A percentile compares a stretch with the other conserved stretches of the same genome.
Evolutionary conservation across 2,797 vertebrate species (phyloP).

Genomic region (Sciaenops ocellatus): DNA sequence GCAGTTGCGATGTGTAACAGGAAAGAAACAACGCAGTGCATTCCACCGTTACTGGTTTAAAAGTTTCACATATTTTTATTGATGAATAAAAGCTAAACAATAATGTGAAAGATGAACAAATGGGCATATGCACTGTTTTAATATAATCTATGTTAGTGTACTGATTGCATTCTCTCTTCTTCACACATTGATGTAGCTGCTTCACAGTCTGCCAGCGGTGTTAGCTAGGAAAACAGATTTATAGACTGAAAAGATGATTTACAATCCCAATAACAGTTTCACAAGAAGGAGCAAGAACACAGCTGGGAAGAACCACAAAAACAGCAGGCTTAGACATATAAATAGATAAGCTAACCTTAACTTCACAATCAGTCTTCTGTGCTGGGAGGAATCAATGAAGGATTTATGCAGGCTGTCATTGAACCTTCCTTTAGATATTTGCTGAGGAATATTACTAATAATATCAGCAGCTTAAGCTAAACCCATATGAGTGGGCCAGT

Average conservation of each 20-base stretch:
- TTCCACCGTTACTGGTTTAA: slow-evolving; percentile 13
- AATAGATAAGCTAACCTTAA: background rate
- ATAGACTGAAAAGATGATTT: background rate
- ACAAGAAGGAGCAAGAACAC: too few relatives aligned
- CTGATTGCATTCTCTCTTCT: background rate
- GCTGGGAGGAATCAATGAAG: background rate
- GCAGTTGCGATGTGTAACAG: slow-evolving; percentile 21
- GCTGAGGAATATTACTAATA: background rate
- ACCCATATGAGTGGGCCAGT: too few relatives aligned
- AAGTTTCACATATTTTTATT: background rate
- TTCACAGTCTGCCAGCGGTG: background rate
- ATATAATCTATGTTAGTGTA: too few relatives aligned
- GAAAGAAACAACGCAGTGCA: slow-evolving; percentile 31
- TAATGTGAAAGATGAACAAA: too few relatives aligned
- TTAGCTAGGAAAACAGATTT: background rate
- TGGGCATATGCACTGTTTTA: too few relatives aligned
- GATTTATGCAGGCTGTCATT: background rate
- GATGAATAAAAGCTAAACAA: too few relatives aligned
- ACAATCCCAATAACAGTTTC: background rate
- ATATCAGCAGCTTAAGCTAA: background rate
- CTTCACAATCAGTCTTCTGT: background rate
- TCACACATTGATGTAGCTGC: background rate
- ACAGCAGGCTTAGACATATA: background rate
- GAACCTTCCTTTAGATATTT: background rate
- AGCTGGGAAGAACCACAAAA: background rate